Evolutionary conservation across 2,888 invertebrate species (phyloP).

Genomic region (Drosophila paucipuncta): DNA sequence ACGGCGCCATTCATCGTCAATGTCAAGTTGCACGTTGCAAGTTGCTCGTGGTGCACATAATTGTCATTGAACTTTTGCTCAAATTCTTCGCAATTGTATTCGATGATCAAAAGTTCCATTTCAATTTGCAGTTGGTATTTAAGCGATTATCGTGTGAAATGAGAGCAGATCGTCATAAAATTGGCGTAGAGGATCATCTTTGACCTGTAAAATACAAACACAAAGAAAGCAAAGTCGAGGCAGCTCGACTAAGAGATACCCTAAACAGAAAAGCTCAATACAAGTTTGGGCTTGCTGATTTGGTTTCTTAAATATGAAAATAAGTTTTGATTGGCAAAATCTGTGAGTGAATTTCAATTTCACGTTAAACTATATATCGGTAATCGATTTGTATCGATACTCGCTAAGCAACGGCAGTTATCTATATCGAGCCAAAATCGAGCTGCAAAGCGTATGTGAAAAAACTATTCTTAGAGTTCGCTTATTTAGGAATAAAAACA

Average conservation of each 20-base stretch:
- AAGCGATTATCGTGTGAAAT: conserved; percentile 13
- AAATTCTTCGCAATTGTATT: conserved; percentile 27
- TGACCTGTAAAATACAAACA: background rate
- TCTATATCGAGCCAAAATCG: background rate
- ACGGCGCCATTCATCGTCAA: conserved; percentile 84
- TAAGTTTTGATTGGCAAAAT: background rate
- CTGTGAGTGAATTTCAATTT: background rate
- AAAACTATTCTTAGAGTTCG: background rate
- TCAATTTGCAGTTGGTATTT: conserved; percentile 25
- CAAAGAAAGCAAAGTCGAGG: background rate
- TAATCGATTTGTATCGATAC: background rate
- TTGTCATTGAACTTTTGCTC: conserved; percentile 56
- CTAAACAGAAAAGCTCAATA: background rate
- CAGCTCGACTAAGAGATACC: background rate
- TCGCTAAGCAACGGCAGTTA: background rate
- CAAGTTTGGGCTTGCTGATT: background rate
- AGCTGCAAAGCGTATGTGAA: background rate
- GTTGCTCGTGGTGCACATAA: conserved; percentile 17
- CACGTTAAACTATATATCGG: background rate
- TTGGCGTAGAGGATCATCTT: background rate
- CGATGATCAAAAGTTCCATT: background rate
- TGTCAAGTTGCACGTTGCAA: conserved; percentile 9
- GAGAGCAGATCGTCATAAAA: conserved; percentile 8
- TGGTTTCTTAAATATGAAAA: background rate
- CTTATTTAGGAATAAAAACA: background rate